phyloP scores from a whole-genome alignment of 2,888 invertebrate genomes.

The Trichacis sp. region DNA sequence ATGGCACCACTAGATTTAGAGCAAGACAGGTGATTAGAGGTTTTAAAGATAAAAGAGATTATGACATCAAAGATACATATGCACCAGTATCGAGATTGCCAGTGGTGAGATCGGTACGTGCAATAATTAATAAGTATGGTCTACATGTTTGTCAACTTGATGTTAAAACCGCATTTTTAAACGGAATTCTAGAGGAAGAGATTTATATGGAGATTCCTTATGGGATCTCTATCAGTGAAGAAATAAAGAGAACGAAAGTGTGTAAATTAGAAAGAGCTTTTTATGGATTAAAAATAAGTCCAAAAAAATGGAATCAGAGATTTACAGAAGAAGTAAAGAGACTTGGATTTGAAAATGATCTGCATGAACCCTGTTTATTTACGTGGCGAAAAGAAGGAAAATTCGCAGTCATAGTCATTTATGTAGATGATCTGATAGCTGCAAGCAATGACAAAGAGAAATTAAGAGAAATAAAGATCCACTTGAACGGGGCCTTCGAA shows the following conservation, averaged over 20 bases:
- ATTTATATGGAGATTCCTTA: no score
- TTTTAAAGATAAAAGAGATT: conserved; percentile 32
- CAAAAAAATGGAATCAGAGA: conserved; percentile 33
- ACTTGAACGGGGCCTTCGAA: conserved; percentile 38
- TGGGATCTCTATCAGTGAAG: conserved; percentile 1
- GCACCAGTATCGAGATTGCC: no score
- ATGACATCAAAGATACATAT: conserved; percentile 27
- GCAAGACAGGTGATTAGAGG: conserved; percentile 35
- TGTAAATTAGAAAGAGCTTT: no score
- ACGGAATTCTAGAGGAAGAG: conserved; percentile 12
- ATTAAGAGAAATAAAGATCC: no score
- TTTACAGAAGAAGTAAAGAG: no score
- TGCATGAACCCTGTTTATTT: conserved; percentile 40
- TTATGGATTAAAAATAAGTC: conserved; percentile 11
- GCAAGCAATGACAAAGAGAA: conserved; percentile 37
- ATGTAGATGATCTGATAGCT: conserved; percentile 21
- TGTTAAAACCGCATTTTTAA: no score
- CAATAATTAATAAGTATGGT: conserved; percentile 26
- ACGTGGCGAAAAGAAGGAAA: conserved; percentile 43
- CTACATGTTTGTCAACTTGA: conserved; percentile 1
- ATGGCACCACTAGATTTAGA: conserved; percentile 19
- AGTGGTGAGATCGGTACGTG: conserved; percentile 24
- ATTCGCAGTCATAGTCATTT: conserved; percentile 40
- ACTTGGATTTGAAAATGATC: no score
- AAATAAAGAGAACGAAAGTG: conserved; percentile 7